Evolutionary conservation across 2,113 vertebrate genomes (phyloP), one percentile per base, ranked within the genome.

Genomic region (Clarias magur): DNA sequence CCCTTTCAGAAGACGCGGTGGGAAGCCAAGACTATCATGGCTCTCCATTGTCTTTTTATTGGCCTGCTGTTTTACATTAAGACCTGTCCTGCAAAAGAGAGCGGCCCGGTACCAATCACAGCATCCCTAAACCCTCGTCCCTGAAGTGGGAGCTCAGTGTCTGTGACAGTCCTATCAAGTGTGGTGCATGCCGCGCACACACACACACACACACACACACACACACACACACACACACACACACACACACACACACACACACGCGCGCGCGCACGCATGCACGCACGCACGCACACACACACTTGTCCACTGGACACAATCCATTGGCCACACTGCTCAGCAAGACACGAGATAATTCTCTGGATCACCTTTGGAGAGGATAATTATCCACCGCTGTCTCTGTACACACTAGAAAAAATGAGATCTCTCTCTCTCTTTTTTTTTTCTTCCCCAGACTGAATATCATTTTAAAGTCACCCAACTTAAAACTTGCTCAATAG

Each of bases 21-120:
- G 88, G 86, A 83, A 85, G 89, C 78, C 79, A 82, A 85, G 80
- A 86, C 88, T 86, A 91, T 92, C 92, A 92, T 88, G 85, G 88
- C 85, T 86, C 86, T 89, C 86, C 86, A 90, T 88, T 92, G 89
- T 90, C 90, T 92, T 90, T 90, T 89, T 90, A 92, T 90, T 88
- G 89, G 85, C 91, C 90, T 90, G 90, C 89, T 92, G 88, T 90
- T 91, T 89, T 90, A 92, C 88, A 92, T 92, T 90, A 92, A 83
- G 88, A 87, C 85, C 83, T 89, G 88, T 92, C 89, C 89, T 88
- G 82, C 87, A 80, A 88, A 88, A 84, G 63, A 89, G 72, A 87
- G 42, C 42, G 86, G 73, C 54, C 60, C 79, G 76, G 76, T 84
- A 86, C 88, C 85, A 84, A 87, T 87, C 86, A 87, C 78, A 84